These are phyloP conservation scores for Achlya flavicornis DNA, from an alignment of 2,888 invertebrate genomes.

Conservation along the genomic window DNA sequence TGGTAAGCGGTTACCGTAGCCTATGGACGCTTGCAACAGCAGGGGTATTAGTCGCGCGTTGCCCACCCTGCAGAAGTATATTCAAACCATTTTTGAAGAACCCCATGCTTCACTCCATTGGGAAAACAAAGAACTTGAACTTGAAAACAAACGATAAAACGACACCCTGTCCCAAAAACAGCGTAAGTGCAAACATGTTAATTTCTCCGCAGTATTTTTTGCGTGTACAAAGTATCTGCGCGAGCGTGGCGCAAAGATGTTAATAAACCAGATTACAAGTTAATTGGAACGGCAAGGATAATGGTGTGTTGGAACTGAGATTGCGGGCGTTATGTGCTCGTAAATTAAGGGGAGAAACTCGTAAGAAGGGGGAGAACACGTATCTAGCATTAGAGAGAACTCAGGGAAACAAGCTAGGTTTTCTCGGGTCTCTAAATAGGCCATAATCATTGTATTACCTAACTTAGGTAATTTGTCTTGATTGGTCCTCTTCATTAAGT, in stretches of 20 bases:
- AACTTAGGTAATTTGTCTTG: background rate
- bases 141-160: background rate
- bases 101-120: no score
- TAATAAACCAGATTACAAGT: conserved; percentile 59
- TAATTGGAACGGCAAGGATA: conserved; percentile 59
- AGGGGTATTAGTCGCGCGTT: no score
- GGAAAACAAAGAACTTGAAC: no score
- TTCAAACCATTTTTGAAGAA: no score
- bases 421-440: conserved; percentile 3
- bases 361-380: background rate
- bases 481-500: background rate
- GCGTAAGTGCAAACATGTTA: background rate
- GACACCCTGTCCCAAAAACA: background rate
- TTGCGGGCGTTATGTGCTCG: conserved; percentile 59
- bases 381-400: conserved; percentile 7
- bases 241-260: conserved; percentile 27
- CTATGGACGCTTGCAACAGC: no score
- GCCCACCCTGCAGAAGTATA: no score
- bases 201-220: conserved; percentile 1
- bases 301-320: conserved; percentile 59
- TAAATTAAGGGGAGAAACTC: conserved; percentile 49
- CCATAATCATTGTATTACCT: conserved; percentile 4
- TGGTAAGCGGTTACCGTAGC: no score
- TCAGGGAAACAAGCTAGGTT: background rate
- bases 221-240: conserved; percentile 5